Conservation (phyloP, 2,888 invertebrate species). For the Epirrita christyi region DNA sequence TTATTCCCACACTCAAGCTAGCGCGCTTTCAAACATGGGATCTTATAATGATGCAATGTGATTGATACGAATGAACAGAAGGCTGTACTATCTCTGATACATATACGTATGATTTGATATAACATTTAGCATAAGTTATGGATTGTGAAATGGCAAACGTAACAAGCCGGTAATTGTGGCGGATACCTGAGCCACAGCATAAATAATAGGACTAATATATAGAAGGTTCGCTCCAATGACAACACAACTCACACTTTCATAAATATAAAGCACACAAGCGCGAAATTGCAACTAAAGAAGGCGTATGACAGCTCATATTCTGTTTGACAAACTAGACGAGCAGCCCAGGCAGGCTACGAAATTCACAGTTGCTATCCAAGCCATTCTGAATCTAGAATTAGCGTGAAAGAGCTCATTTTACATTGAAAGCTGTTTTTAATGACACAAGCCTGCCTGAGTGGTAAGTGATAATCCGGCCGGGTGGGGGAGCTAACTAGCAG, state of each 20-base stretch:
- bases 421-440: conserved; percentile 1
- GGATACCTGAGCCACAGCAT: conserved; percentile 48
- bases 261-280: too few relatives aligned
- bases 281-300: too few relatives aligned
- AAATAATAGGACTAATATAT: conserved; percentile 1
- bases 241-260: too few relatives aligned
- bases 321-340: too few relatives aligned
- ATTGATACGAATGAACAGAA: conserved; percentile 4
- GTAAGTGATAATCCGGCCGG: conserved; percentile 69
- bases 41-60: conserved; percentile 10
- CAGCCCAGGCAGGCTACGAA: too few relatives aligned
- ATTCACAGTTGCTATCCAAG: too few relatives aligned
- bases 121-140: conserved; percentile 16
- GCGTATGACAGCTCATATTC: too few relatives aligned
- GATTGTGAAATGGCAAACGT: conserved; percentile 20
- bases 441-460: conserved; percentile 43
- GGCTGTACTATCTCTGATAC: conserved; percentile 1
- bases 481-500: conserved; percentile 54
- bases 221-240: too few relatives aligned
- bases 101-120: conserved; percentile 6
- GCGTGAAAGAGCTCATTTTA: conserved; percentile 4
- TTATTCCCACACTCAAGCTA: background rate
- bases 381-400: conserved; percentile 5
- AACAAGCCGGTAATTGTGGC: conserved; percentile 21
- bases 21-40: conserved; percentile 4